Conservation (phyloP, 1,140 invertebrate genomes). For the Anadara kagoshimensis region DNA sequence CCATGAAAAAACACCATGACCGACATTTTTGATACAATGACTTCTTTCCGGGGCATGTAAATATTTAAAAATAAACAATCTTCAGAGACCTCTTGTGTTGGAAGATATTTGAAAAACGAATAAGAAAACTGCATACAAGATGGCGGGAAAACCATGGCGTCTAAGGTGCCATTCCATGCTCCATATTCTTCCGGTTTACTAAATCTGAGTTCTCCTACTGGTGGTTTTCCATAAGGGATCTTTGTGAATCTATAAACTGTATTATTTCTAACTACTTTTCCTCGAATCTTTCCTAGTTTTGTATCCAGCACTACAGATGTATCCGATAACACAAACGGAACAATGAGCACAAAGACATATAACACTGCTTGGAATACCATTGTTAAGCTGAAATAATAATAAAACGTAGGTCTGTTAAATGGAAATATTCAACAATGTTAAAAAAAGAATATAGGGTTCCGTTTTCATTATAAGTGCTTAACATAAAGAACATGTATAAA, state of each 20-base stretch:
- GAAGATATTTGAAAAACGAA: too few species aligned
- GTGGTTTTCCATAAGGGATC: conserved; percentile 54
- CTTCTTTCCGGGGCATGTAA: conserved; percentile 12
- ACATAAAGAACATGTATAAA: too few species aligned
- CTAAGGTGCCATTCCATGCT: conserved; percentile 14
- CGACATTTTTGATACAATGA: neutral
- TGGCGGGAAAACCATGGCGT: conserved; percentile 33
- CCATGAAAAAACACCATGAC: conserved; percentile 60
- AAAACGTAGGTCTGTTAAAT: too few species aligned
- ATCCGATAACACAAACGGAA: too few species aligned
- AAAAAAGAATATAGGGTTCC: too few species aligned
- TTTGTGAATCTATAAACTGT: conserved; percentile 12
- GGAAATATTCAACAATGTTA: too few species aligned
- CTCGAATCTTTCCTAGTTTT: too few species aligned
- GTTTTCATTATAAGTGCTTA: too few species aligned
- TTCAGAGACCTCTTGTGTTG: conserved; percentile 22
- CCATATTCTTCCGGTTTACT: conserved; percentile 35
- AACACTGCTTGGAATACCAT: too few species aligned
- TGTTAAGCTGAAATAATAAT: too few species aligned
- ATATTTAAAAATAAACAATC: conserved; percentile 48
- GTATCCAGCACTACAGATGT: too few species aligned
- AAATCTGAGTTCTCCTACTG: conserved; percentile 45
- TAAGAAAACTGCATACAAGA: conserved; percentile 30
- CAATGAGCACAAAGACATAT: too few species aligned
- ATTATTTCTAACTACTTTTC: neutral